Evolutionary conservation across 1,140 invertebrate species (phyloP).

Genomic region (Leptopilina boulardi): DNA sequence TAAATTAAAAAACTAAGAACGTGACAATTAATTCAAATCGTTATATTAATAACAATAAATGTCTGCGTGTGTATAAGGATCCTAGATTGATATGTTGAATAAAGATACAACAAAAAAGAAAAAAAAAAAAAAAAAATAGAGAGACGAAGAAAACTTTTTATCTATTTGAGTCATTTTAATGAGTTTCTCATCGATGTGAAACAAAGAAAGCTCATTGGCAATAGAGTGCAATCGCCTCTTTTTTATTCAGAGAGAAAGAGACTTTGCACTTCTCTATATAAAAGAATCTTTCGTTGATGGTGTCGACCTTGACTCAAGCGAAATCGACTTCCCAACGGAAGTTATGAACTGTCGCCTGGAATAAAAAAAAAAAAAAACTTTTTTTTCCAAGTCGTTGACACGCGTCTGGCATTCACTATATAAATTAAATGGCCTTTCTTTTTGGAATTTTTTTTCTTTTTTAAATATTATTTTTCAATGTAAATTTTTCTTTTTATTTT

Average conservation of each 20-base stretch:
- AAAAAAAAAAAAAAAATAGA: no score
- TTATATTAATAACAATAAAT: no score
- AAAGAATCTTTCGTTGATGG: background rate
- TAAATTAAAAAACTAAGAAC: no score
- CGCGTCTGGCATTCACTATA: conserved; percentile 8
- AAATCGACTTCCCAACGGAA: conserved; percentile 28
- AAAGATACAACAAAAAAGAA: no score
- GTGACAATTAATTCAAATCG: no score
- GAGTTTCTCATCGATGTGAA: background rate
- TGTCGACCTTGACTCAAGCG: conserved; percentile 18
- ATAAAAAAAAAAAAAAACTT: conserved; percentile 14
- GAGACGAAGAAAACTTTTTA: no score
- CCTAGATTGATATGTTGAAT: no score
- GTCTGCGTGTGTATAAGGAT: no score
- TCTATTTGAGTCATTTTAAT: no score
- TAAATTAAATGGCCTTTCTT: background rate
- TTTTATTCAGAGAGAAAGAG: background rate
- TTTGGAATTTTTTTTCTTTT: no score
- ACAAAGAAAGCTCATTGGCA: background rate
- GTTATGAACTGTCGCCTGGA: background rate
- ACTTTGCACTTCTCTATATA: background rate
- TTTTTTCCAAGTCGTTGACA: conserved; percentile 4
- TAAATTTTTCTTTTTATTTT: no score
- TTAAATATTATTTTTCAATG: no score
- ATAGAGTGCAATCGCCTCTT: background rate